Base-by-base conservation (phyloP, 2,888 invertebrate species). In the Trachelus tabidus region DNA sequence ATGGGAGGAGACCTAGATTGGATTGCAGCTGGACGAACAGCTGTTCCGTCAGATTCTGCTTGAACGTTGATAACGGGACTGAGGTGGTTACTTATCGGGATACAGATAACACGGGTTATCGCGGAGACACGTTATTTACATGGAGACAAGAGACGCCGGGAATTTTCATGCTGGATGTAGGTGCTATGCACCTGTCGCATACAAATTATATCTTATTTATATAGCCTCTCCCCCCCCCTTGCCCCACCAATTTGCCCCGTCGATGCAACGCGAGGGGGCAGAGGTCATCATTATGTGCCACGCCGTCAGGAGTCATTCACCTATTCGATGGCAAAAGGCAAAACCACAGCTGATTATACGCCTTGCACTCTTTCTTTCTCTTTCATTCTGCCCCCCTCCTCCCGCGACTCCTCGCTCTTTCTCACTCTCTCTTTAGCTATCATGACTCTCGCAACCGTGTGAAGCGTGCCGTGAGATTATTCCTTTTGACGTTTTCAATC, bases 401-500 rank as follows among this genome's bases (percentile, higher is more conserved):
- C 12, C 40, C 56, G 4, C 15, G 1, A 31, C 33, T 23, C 12
- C 34, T 33, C 1, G 33, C 35, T 73, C 69, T 34, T 9, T 34
- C 34, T 34, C 34, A 0, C 34, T 30, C 23, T 71, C 30, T 34
- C 23, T 71, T 30, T 30, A 23, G 56, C 69, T 79, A 23, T 68
- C 71, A 23, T 31, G 1, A 71, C 71, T 33, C 12, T 15, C 4
- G 31, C 31, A 71, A 34, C 75, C 77, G 80, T 80, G 80, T 71
- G 77, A 80, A 80, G 74, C 80, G 73, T 78, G 78, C 75, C 68
- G 78, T 76, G 80, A 78, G 75, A 80, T 76, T 74, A 73, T 71
- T 71, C 71, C 31, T 71, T 71, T 33, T 33, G 34, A 71, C 71
- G 12, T 33, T 71, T 71, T 71, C 31, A 71, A 33, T 34, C 71